These are phyloP conservation scores for Pristionchus exspectatus DNA, from an alignment of 2,888 invertebrate species.

Conservation along the genomic window DNA sequence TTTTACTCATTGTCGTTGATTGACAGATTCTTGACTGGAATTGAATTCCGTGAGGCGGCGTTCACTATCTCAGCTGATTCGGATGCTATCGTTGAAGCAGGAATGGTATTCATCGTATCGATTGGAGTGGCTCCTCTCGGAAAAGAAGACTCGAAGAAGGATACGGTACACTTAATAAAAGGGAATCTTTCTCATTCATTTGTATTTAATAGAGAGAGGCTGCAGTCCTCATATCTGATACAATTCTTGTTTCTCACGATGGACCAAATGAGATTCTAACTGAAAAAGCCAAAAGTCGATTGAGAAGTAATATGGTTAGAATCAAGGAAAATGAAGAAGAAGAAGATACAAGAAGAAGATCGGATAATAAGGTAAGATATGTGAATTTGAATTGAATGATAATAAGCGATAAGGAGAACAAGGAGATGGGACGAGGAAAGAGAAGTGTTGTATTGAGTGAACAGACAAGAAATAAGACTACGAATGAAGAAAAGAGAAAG, in stretches of 20 bases:
- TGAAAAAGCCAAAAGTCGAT: slow-evolving; percentile 85
- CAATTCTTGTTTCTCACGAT: slow-evolving; percentile 64
- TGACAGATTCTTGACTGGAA: slow-evolving; percentile 92
- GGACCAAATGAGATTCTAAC: slow-evolving; percentile 82
- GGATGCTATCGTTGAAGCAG: slow-evolving; percentile 81
- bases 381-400: slow-evolving; percentile 14
- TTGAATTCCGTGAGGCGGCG: slow-evolving; percentile 96
- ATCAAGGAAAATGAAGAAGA: slow-evolving; percentile 63
- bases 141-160: slow-evolving; percentile 54
- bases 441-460: slow-evolving; percentile 78
- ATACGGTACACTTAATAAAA: background rate
- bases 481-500: slow-evolving; percentile 96
- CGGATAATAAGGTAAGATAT: slow-evolving; percentile 57
- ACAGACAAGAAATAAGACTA: slow-evolving; percentile 85
- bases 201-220: slow-evolving; percentile 38
- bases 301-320: slow-evolving; percentile 68
- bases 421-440: slow-evolving; percentile 79
- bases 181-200: background rate
- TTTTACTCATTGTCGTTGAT: too few relatives aligned
- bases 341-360: slow-evolving; percentile 52
- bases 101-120: slow-evolving; percentile 97
- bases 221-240: slow-evolving; percentile 51
- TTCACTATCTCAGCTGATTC: slow-evolving; percentile 94
- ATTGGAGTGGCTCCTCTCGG: slow-evolving; percentile 91
- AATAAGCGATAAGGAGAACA: slow-evolving; percentile 85